Evolutionary conservation across 2,888 invertebrate species (phyloP), one percentile per base, ranked within the genome.

Genomic region (Cepaea hortensis): DNA sequence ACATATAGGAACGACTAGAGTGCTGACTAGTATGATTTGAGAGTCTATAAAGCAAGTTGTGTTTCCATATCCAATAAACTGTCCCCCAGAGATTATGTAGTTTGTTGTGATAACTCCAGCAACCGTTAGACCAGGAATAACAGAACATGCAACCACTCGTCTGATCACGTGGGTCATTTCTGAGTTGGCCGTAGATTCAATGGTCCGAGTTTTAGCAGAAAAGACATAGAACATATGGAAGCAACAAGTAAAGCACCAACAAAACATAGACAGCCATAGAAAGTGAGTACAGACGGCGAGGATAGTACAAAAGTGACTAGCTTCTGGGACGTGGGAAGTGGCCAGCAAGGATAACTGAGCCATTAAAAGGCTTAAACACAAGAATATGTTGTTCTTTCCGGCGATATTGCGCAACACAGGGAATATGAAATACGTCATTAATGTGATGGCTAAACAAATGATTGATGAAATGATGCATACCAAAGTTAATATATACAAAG

Each of bases 241-340:
- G 20, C 85, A 79, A 70, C 79, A 85, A 35, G 55, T 85, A 79
- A 85, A 85, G 70, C 79, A 75, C 85, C 85, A 85, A n/a, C 48
- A 46, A 50, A 85, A 85, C 79, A 70, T 68, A 11, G 46, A 79
- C 50, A 85, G 79, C 85, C 85, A 85, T 6, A 70, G 11, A 75
- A 85, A 85, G 70, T 85, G 85, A 9, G 85, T 85, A 18, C 48
- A 20, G 48, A 85, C 65, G 55, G 48, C 85, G 7, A 85, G 35
- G 50, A 55, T 23, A 20, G 79, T 70, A 23, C 85, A 85, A 4
- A 79, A 9, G 13, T 73, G 3, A 9, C 62, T n/a, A n/a, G 61
- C 50, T 20, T 55, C 62, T 13, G n/a, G 13, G 1, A 76, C 20
- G 62, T 84, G 84, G 7, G 84, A 20, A 18, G 23, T n/a, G 5